A percentile compares a stretch with the other conserved stretches of the same genome.
These are phyloP conservation scores for Drosophila diplacantha DNA, from an alignment of 2,888 invertebrate species.

Conservation along the genomic window DNA sequence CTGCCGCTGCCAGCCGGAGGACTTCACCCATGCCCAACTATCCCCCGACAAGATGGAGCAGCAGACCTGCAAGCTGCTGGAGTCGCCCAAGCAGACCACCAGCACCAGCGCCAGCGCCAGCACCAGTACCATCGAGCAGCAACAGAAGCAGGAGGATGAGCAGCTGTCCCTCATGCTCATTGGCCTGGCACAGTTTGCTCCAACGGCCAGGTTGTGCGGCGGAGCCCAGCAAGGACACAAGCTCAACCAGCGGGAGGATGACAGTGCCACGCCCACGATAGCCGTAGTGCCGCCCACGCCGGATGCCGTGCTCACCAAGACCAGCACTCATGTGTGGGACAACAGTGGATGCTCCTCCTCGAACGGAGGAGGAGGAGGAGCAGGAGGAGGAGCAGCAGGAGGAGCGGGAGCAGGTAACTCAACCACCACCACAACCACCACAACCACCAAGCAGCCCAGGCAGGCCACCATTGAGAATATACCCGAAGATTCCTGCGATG, in stretches of 20 bases:
- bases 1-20: conserved; percentile 77
- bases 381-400: background rate
- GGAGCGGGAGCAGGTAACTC: background rate
- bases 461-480: conserved; percentile 76
- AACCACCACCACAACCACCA: conserved; percentile 35
- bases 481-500: conserved; percentile 82
- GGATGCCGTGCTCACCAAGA: conserved; percentile 79
- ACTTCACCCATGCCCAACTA: conserved; percentile 74
- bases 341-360: conserved; percentile 55
- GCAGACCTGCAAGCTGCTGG: conserved; percentile 76
- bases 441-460: conserved; percentile 63
- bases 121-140: conserved; percentile 5
- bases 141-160: conserved; percentile 78
- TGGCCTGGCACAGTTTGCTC: conserved; percentile 81
- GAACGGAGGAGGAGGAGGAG: background rate
- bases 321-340: conserved; percentile 77
- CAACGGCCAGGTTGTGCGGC: conserved; percentile 79
- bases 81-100: conserved; percentile 70
- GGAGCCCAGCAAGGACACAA: background rate
- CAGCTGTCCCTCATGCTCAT: conserved; percentile 84
- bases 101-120: conserved; percentile 6
- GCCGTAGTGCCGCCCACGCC: conserved; percentile 87
- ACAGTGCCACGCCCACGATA: conserved; percentile 80
- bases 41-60: conserved; percentile 76
- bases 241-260: conserved; percentile 60